Evolutionary conservation across 2,888 invertebrate genomes (phyloP), one percentile per base, ranked within the genome.

Genomic region (Salticus scenicus): DNA sequence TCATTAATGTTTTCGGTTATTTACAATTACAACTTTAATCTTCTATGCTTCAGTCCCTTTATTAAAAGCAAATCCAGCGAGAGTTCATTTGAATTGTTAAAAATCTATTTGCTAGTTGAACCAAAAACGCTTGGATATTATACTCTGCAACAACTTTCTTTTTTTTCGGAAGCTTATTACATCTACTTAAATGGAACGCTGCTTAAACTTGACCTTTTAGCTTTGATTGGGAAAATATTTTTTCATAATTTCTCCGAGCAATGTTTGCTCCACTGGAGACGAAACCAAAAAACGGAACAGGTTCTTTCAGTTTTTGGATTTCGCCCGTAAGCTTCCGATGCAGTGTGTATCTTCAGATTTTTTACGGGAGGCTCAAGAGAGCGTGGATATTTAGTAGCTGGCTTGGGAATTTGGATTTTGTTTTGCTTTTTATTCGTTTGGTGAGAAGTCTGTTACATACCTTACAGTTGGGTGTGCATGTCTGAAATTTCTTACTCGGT

Each of bases 241-340:
- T 57, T 57, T 24, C 57, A 24, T 57, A 57, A 24, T 57, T n/a
- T 57, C 57, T 24, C 24, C 57, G 57, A 57, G 57, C 57, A 24
- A 24, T 57, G 4, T 0, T 24, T 57, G 57, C 57, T 57, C 57
- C 57, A 57, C 24, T 57, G 57, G 57, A 57, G 20, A 57, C 57
- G 57, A 57, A 57, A 57, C 57, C 17, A 24, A 57, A n/a, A 57
- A 57, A 57, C 57, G 24, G 57, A 57, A 57, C 57, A 24, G 57
- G 57, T 57, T 57, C 57, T 57, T 57, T 57, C 57, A 57, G 57
- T 57, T n/a, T 17, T 24, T 4, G 20, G 24, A 47, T 47, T 47
- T 17, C 2, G 17, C 47, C 12, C 10, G n/a, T n/a, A n/a, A n/a
- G n/a, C n/a, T n/a, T n/a, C 47, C n/a, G 17, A 17, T 17, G 47